Base-by-base conservation (phyloP, 2,888 invertebrate genomes). In the Sialis lutaria region DNA sequence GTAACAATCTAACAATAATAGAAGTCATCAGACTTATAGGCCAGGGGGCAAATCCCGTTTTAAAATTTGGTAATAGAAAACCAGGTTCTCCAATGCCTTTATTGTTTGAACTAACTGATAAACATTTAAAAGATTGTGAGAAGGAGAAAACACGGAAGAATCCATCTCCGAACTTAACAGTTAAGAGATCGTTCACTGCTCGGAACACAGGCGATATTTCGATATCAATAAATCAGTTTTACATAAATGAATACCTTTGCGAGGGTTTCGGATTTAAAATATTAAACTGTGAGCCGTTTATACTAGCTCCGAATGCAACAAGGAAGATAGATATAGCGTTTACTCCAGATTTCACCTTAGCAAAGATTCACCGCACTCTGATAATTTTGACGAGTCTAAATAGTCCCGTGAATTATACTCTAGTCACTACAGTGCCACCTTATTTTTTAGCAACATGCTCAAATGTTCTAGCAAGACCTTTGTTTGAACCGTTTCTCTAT, bases 1-100 rank as follows among this genome's bases (percentile, higher is more conserved):
- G 95, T 56, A 97, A 96, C 64, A 97, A 97, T 64, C 68, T 97
- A 58, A 97, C 96, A 0, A 78, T 91, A 35, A 64, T 95, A 58
- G 96, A 97, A 65, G 79, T 82, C 3, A 71, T 93, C 31, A 77
- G 82, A 58, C 65, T 97, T 50, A 77, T 76, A 48, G 95, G 90
- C 0, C 79, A 82, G 58, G 91, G 93, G 10, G 90, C 87, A 1
- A 68, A 77, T 54, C 90, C 93, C 4, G 80, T 85, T 61, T 82
- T 97, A 63, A 84, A 85, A 58, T 82, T 95, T 57, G 91, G 82
- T 22, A 91, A 88, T 58, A 77, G 85, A n/a, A 79, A 79, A 48
- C 84, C 91, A 0, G 89, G 87, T 6, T 78, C 82, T 4, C 57
- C 64, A 42, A 74, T 78, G 12, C 83, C 90, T 5, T 66, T 96